These are phyloP conservation scores for Microtus ochrogaster DNA, from an alignment of 2,113 vertebrate genomes.

Conservation along the genomic window DNA sequence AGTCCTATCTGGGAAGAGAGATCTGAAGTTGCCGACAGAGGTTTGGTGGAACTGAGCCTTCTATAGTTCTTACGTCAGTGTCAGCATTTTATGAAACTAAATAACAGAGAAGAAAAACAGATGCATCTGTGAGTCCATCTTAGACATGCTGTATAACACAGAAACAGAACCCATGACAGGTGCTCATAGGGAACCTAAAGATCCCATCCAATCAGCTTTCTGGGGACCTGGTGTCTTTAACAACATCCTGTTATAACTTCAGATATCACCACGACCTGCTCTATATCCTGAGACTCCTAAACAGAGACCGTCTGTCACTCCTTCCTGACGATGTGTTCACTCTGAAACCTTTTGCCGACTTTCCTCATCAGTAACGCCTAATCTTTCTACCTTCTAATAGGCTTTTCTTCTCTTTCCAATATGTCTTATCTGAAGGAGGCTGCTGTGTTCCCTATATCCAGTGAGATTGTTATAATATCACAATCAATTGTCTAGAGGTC, in stretches of 20 bases:
- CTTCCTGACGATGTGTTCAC: not conserved
- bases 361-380: not conserved
- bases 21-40: not conserved
- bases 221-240: not conserved
- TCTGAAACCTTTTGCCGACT: not conserved
- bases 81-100: not conserved
- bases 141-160: not conserved
- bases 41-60: not conserved
- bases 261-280: accelerated
- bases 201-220: not conserved
- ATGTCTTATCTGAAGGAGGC: not conserved
- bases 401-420: not conserved
- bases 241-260: not conserved
- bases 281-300: not conserved
- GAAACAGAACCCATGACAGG: not conserved
- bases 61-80: not conserved
- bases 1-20: not conserved
- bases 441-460: not conserved
- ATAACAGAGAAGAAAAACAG: not conserved
- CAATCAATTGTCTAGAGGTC: not conserved
- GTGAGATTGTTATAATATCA: not conserved
- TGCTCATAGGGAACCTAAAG: accelerated
- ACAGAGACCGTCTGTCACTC: not conserved
- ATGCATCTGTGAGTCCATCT: not conserved
- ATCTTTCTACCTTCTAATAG: not conserved